Conservation (phyloP, 2,113 vertebrate genomes). For the Cyprinodon variegatus region DNA sequence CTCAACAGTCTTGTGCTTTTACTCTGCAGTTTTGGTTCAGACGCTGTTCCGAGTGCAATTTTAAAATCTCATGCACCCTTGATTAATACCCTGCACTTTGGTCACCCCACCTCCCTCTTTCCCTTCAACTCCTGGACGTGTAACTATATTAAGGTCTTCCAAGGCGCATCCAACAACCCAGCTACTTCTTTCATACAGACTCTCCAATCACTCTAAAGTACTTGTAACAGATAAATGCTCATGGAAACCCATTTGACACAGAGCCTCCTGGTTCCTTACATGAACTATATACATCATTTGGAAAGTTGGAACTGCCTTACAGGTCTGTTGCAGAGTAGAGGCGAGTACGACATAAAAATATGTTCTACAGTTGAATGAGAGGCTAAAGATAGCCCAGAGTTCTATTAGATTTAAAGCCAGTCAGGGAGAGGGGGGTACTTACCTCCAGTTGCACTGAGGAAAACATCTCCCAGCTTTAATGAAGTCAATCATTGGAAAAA, state of each 20-base stretch:
- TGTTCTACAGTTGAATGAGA: constrained; percentile 52
- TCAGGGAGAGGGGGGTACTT: constrained; percentile 54
- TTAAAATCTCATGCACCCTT: constrained; percentile 46
- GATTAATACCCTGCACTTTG: constrained; percentile 67
- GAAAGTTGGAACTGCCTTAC: constrained; percentile 63
- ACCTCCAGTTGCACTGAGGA: constrained; percentile 38
- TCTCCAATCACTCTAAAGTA: constrained; percentile 69
- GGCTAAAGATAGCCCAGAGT: constrained; percentile 59
- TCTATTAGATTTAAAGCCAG: constrained; percentile 58
- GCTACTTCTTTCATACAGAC: constrained; percentile 72
- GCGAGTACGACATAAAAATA: constrained; percentile 59
- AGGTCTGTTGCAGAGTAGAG: constrained; percentile 48
- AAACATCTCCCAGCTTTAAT: constrained; percentile 39
- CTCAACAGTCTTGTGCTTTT: constrained; percentile 77
- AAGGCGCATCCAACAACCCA: constrained; percentile 58
- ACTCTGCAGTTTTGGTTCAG: constrained; percentile 60
- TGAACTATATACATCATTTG: constrained; percentile 66
- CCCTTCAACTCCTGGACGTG: constrained; percentile 47
- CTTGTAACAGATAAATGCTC: constrained; percentile 64
- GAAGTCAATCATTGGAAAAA: constrained; percentile 38
- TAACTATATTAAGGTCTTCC: constrained; percentile 65
- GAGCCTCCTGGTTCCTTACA: constrained; percentile 47
- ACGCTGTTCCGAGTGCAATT: constrained; percentile 48
- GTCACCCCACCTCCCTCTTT: constrained; percentile 27
- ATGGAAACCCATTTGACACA: constrained; percentile 62